Evolutionary conservation across 2,797 vertebrate species (phyloP).

Genomic region (Podarcis siculus): DNA sequence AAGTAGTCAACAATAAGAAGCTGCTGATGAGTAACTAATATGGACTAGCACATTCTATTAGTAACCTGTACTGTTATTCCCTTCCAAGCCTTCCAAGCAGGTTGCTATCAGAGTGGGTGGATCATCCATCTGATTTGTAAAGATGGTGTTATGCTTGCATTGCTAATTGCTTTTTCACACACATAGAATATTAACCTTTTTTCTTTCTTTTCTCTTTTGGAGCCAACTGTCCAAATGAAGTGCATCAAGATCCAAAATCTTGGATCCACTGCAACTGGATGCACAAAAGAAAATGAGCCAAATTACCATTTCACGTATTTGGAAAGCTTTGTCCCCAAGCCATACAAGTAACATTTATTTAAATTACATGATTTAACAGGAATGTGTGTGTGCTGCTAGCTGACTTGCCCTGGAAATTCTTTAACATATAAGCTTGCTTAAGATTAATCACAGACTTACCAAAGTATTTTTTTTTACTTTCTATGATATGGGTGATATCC

Average conservation of each 20-base stretch:
- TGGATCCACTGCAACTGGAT: background rate
- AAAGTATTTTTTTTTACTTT: no score
- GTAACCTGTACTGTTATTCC: background rate
- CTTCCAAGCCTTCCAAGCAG: background rate
- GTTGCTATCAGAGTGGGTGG: background rate
- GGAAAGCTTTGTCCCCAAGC: background rate
- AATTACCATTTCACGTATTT: background rate
- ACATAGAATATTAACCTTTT: background rate
- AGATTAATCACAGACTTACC: background rate
- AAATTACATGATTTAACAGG: background rate
- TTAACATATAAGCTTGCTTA: background rate
- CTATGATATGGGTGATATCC: no score
- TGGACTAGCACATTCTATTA: background rate
- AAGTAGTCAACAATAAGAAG: background rate
- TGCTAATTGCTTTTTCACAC: background rate
- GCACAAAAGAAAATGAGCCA: background rate
- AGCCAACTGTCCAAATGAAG: background rate
- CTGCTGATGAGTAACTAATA: background rate
- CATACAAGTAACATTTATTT: background rate
- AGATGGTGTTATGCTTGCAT: background rate
- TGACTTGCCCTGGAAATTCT: background rate
- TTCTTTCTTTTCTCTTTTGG: background rate
- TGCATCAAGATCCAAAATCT: background rate
- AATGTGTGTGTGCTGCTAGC: background rate
- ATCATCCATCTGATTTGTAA: slow-evolving; percentile 9